A percentile compares a stretch with the other conserved stretches of the same genome.
phyloP scores from a whole-genome alignment of 2,888 invertebrate genomes.

The Leucophenga montana region DNA sequence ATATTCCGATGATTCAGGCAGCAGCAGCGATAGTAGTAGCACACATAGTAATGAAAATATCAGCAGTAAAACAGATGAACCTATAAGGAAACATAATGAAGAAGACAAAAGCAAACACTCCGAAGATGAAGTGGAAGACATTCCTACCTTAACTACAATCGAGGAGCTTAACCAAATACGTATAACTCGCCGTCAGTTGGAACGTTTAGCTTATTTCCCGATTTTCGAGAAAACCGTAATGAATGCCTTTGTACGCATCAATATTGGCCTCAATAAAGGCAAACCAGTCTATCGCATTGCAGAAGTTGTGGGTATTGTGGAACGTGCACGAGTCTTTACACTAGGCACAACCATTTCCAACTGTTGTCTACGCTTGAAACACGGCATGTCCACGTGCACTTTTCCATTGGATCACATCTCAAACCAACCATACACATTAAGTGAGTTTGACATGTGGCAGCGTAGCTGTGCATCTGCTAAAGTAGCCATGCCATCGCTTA shows the following conservation, averaged over 20 bases:
- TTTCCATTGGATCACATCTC: not conserved
- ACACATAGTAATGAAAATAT: too few relatives aligned
- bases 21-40: too few relatives aligned
- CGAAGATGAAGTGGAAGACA: not conserved
- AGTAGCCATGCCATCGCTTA: not conserved
- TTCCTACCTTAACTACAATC: not conserved
- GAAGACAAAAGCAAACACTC: not conserved
- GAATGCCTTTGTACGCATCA: not conserved
- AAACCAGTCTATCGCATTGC: not conserved
- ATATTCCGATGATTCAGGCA: constrained; percentile 9
- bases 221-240: not conserved
- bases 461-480: not conserved
- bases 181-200: not conserved
- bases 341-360: not conserved
- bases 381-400: not conserved
- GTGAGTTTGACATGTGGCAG: not conserved
- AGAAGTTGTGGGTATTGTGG: not conserved
- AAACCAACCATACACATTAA: not conserved
- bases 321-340: not conserved
- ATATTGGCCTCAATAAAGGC: not conserved
- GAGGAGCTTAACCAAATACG: not conserved
- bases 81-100: not conserved
- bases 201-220: not conserved
- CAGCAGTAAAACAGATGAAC: not conserved
- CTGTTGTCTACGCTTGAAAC: not conserved